A percentile compares a stretch with the other conserved stretches of the same genome.
Conservation (phyloP, 2,888 invertebrate genomes). For the Philhelius pedissequus region DNA sequence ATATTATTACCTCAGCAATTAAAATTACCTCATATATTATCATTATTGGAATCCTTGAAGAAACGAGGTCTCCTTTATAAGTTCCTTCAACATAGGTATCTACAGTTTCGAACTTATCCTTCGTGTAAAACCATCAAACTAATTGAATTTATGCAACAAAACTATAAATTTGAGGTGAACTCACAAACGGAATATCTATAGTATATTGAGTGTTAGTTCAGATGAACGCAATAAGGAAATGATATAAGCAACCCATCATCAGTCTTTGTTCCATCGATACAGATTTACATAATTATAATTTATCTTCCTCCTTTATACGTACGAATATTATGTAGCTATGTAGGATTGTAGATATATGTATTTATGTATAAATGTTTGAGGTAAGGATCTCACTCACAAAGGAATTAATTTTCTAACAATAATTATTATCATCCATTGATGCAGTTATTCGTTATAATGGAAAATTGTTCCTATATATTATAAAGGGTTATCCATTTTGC, state of each 20-base stretch:
- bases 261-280: constrained; percentile 33
- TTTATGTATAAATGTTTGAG: too few species aligned
- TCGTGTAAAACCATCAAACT: constrained; percentile 14
- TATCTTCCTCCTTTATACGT: background rate
- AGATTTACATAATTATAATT: constrained; percentile 52
- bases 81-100: background rate
- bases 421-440: constrained; percentile 8
- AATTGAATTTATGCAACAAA: constrained; percentile 36
- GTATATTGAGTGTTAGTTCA: background rate
- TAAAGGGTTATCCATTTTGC: too few species aligned
- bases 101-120: background rate
- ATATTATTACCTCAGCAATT: background rate
- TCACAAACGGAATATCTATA: background rate
- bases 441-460: constrained; percentile 11
- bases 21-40: background rate
- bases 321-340: background rate
- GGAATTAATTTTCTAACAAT: constrained; percentile 4
- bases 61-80: background rate
- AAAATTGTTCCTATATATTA: background rate
- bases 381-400: background rate
- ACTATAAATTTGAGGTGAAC: background rate
- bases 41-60: background rate
- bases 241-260: constrained; percentile 4
- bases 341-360: too few species aligned
- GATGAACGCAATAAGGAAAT: background rate